Percentiles rank a stretch among this genome's conserved stretches.
Evolutionary conservation across 2,888 invertebrate species (phyloP).

Genomic region (Agonopterix arenella): DNA sequence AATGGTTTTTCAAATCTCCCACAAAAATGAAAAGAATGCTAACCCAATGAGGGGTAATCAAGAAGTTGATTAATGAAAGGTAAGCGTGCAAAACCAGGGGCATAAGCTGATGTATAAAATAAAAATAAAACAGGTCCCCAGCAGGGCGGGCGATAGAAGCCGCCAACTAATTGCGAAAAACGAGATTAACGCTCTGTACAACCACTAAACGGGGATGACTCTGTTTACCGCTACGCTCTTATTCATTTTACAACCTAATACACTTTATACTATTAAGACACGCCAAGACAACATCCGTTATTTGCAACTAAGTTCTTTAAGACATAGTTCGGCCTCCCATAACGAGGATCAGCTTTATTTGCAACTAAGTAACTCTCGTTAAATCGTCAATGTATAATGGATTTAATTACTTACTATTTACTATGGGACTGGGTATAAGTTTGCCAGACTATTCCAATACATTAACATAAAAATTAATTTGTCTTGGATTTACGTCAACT

Average conservation of each 20-base stretch:
- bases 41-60: no score
- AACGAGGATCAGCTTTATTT: no score
- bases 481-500: no score
- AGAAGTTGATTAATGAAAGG: conserved; percentile 9
- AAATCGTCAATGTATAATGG: no score
- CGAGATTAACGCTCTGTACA: conserved; percentile 66
- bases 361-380: no score
- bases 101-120: conserved; percentile 33
- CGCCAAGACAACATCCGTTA: conserved; percentile 50
- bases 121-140: conserved; percentile 39
- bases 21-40: no score
- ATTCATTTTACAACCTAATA: conserved; percentile 62
- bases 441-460: no score
- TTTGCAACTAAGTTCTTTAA: conserved; percentile 41
- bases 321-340: no score
- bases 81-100: conserved; percentile 36
- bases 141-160: conserved; percentile 47
- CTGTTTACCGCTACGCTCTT: conserved; percentile 52
- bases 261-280: conserved; percentile 59
- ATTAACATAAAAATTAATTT: no score
- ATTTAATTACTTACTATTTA: no score
- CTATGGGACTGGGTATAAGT: no score
- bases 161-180: conserved; percentile 68
- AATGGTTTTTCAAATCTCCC: no score
- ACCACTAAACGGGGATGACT: conserved; percentile 58